Evolutionary conservation across 2,113 vertebrate genomes (phyloP), one percentile per base, ranked within the genome.

Genomic region (Cariama cristata): DNA sequence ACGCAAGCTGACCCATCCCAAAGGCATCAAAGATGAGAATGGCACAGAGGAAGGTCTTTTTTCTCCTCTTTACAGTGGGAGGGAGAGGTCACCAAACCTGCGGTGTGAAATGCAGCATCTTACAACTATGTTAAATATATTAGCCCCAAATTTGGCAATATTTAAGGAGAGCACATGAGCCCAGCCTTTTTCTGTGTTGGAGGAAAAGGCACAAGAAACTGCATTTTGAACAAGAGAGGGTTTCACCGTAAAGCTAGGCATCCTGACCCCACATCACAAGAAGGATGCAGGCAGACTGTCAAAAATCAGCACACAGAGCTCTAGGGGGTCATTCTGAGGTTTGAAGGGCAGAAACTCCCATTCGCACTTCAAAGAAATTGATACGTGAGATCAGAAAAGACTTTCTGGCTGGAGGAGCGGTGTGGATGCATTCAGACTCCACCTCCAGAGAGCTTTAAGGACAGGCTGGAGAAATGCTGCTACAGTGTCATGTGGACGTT

Each of bases 401-500:
- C n/a, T 28, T 63, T 55, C 44, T 38, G 81, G 20, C 55, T 53
- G 60, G 30, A 79, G 64, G 45, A 90, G 69, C 50, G 33, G 18
- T 1, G 63, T 19, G 64, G 33, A 13, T 60, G 28, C 73, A n/a
- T 45, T 60, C 74, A 85, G 42, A 52, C 30, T 21, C 8, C 23
- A 26, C 5, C 23, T 73, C 68, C 42, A 40, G 59, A 30, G 30
- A 52, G 17, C 49, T 68, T 38, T 26, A 40, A 58, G 66, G 63
- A 35, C 14, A 75, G n/a, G 17, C 40, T 56, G 50, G 45, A 44
- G 20, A 74, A 81, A 90, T 14, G 28, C 42, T 77, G 40, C 35
- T 60, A 2, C 23, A 26, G n/a, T 33, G 12, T 49, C 44, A 17
- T 0, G 0, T 33, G 56, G 69, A 33, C 38, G 30, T 14, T 1